phyloP scores from a whole-genome alignment of 2,113 vertebrate species.

The Nothoprocta perdicaria region DNA sequence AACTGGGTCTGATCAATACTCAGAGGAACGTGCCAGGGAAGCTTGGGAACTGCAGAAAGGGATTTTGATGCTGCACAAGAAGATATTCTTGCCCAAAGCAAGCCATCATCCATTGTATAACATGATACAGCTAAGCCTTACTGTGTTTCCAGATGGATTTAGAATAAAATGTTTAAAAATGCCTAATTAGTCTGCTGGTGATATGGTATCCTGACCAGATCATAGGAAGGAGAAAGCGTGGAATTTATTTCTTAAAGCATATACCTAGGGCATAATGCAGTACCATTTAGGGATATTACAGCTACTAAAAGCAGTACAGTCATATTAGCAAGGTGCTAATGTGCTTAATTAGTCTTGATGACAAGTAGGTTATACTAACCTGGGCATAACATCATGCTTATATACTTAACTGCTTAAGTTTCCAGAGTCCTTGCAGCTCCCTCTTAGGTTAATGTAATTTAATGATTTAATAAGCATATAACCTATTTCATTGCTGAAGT shows the following conservation, averaged over 20 bases:
- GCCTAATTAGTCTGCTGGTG: not conserved
- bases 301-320: not conserved
- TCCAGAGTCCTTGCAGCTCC: slow-evolving; percentile 46
- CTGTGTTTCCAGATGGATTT: slow-evolving; percentile 26
- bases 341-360: slow-evolving; percentile 57
- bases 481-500: slow-evolving; percentile 41
- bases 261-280: slow-evolving; percentile 8
- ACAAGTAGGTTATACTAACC: slow-evolving; percentile 62
- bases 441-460: slow-evolving; percentile 50
- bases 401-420: slow-evolving; percentile 37
- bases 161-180: not conserved
- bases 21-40: not conserved
- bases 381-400: slow-evolving; percentile 32
- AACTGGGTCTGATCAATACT: not conserved
- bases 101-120: slow-evolving; percentile 14
- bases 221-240: not conserved
- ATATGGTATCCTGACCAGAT: not conserved
- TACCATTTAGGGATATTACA: not conserved
- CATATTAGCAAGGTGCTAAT: slow-evolving; percentile 44
- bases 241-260: not conserved
- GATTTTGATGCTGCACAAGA: slow-evolving; percentile 16
- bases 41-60: not conserved
- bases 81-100: slow-evolving; percentile 24
- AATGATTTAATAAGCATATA: slow-evolving; percentile 58
- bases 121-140: not conserved